Evolutionary conservation across 2,113 vertebrate species (phyloP), one percentile per base, ranked within the genome.

Genomic region (Charina bottae): DNA sequence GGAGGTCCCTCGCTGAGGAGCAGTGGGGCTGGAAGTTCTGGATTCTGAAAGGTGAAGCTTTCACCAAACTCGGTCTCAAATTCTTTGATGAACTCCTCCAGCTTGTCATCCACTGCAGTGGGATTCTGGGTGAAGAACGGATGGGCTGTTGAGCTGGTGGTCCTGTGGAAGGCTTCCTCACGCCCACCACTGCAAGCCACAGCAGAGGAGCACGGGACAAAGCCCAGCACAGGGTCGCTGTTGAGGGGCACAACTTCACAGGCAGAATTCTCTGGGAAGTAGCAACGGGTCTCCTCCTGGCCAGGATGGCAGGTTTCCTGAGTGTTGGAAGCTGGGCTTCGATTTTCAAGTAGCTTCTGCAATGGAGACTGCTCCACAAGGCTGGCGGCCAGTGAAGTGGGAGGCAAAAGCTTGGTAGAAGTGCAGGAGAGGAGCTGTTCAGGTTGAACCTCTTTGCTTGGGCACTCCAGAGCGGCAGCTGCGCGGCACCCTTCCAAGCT

Each of bases 51-150:
- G 94, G 94, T 97, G 93, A 96, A 99, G 93, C 96, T 97, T 87
- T 97, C 98, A 92, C 98, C 99, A 88, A 99, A 99, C 96, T 99
- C 99, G 0, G 98, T 98, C 97, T 99, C 99, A 90, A 99, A 99
- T 95, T 99, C 99, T 91, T 98, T 98, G 96, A 99, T 99, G 90
- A 99, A 98, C 89, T 99, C 99, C 97, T 99, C 99, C 37, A 99
- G 97, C 95, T 99, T 99, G 59, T 99, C 98, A 87, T 99, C 99
- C 19, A 99, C 96, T 56, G 97, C 93, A 4, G 98, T 93, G 84
- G 97, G 95, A 68, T 94, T 92, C 0, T 94, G 83, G 90, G 90
- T 58, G 89, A 95, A 93, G 26, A 95, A 93, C 4, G 94, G 93
- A n/a, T 96, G 94, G 42, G 97, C 23, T 42, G 86, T 91, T 49